Base-by-base conservation (phyloP, 2,797 vertebrate genomes). In the Clamator glandarius region DNA sequence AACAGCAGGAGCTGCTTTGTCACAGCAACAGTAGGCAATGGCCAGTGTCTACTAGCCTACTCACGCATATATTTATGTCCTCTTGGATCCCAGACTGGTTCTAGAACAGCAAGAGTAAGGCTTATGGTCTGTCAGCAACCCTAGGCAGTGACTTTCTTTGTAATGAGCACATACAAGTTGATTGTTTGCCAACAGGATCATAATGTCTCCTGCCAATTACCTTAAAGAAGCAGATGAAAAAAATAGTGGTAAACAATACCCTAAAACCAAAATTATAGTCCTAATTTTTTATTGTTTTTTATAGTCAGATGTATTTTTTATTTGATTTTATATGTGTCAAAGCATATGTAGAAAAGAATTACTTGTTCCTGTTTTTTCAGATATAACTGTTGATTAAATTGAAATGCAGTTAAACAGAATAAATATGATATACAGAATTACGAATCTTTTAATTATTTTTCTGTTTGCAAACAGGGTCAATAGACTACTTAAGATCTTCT, bases 31-130 rank as follows among this genome's bases (percentile, higher is more conserved):
- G 18, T 50, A 51, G 24, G 12, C 2, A 16, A 61, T 33, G 48
- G 24, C 20, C 59, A n/a, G 87, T 73, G 16, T 5, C 7, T 33
- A 2, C 46, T 18, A 23, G 6, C 29, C 35, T 76, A 19, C 24
- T 23, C 3, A 1, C 31, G 15, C 12, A 46, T 8, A 15, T 24
- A 8, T 12, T 12, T 0, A 0, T 18, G 41, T 42, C 31, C 25
- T 89, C 28, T 74, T 54, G 10, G 18, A 29, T 70, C 21, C 15
- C 52, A 39, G 51, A 9, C 33, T 42, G 24, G 25, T 50, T 82
- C 58, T 68, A 58, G 23, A 87, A 46, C 1, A 70, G 31, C 10
- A 36, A 39, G 36, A 82, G 24, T 54, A n/a, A 61, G 21, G 6
- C 8, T 44, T 26, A 28, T 1, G 20, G 8, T 33, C 25, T 68